Base-by-base conservation (phyloP, 2,888 invertebrate species). In the Bugula neritina region DNA sequence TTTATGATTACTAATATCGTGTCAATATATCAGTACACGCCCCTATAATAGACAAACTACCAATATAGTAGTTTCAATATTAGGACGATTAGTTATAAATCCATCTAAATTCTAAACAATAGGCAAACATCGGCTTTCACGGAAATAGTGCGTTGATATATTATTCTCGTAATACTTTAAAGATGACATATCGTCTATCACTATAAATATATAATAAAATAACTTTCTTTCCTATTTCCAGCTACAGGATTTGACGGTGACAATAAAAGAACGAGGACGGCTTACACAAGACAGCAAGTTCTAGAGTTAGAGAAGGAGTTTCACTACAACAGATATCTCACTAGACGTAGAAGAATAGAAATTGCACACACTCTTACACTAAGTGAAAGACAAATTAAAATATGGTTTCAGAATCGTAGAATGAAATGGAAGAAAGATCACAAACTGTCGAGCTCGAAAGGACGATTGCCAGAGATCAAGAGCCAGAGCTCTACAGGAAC, bases 271-370 rank as follows among this genome's bases (percentile, higher is more conserved):
- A 94, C 94, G 78, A 90, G 95, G 80, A 96, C 96, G 86, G 96
- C 96, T 78, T 96, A 96, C 87, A 96, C 96, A 79, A 89, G 96
- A 85, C 95, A 95, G 89, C 96, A 97, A 88, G 96, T 96, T 73
- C 88, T 96, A 84, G 96, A 96, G 88, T 88, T 96, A 87, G 96
- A 96, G 87, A 96, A 96, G 86, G 96, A 96, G 88, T 96, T 96
- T 89, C 96, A 96, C 87, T 96, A 94, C 89, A 96, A 96, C 88
- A 91, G 95, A 86, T 97, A 97, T 89, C 90, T 97, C 88, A 96
- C 96, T 84, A 89, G 96, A 86, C 90, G 96, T 88, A 90, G 96
- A 87, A 89, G 96, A 85, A 96, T 96, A 87, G 96, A 97, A 88
- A 96, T 97, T 82, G 96, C 96, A 79, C 95, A 96, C 87, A 93